A percentile compares a stretch with the other conserved stretches of the same genome.
Conservation (phyloP, 2,888 invertebrate genomes). For the Lysandra bellargus region DNA sequence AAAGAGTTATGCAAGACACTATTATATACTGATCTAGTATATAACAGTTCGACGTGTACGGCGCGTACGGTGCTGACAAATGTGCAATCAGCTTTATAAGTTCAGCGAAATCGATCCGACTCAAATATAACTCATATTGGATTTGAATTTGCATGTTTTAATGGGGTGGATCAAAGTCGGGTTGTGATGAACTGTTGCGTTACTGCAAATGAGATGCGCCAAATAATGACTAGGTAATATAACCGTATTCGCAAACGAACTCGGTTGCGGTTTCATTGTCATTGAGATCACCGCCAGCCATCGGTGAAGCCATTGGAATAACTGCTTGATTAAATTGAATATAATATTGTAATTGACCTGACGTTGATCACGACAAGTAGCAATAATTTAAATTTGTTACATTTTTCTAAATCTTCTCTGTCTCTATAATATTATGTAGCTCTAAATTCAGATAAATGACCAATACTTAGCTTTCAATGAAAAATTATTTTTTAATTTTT, state of each 20-base stretch:
- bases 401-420: too few relatives aligned
- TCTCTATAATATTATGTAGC: too few relatives aligned
- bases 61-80: too few relatives aligned
- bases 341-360: neutral
- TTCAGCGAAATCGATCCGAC: neutral
- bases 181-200: neutral
- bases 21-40: too few relatives aligned
- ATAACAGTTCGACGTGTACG: too few relatives aligned
- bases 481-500: too few relatives aligned
- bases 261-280: constrained; percentile 2
- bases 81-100: neutral
- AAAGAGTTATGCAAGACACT: too few relatives aligned
- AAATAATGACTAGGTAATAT: neutral
- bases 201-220: constrained; percentile 4
- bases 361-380: too few relatives aligned
- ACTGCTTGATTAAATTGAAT: neutral
- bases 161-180: neutral
- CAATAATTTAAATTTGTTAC: too few relatives aligned
- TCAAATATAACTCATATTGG: constrained; percentile 2
- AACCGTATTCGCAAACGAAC: neutral
- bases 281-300: neutral
- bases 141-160: neutral
- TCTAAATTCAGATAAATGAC: too few relatives aligned
- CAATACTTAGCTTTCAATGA: too few relatives aligned
- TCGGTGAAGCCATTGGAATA: neutral